A percentile compares a stretch with the other conserved stretches of the same genome.
Conservation (phyloP, 2,113 vertebrate genomes). For the Pituophis catenifer region DNA sequence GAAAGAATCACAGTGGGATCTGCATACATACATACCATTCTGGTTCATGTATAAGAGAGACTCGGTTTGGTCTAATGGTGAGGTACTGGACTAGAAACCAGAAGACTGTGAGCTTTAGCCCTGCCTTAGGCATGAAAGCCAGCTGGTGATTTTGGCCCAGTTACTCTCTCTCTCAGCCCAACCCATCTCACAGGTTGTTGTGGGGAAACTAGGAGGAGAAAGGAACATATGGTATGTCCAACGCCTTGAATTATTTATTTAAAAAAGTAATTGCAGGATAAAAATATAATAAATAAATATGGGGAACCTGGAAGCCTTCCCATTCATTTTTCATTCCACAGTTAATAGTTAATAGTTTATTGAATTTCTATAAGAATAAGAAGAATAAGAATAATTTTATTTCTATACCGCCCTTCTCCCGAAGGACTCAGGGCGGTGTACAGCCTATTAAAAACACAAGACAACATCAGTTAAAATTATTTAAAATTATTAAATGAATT, state of each 20-base stretch:
- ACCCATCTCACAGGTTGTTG: neutral
- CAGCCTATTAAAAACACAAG: no score
- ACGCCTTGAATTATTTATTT: neutral
- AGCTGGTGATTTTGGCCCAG: neutral
- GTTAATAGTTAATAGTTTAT: no score
- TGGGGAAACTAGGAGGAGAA: neutral
- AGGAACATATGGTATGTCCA: neutral
- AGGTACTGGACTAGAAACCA: neutral
- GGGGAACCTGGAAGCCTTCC: neutral
- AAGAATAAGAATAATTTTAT: no score
- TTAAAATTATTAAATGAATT: no score
- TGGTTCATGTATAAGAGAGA: neutral
- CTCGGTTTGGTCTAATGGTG: neutral
- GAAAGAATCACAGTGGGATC: neutral
- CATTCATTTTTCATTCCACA: neutral
- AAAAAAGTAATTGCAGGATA: neutral
- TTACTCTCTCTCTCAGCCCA: neutral
- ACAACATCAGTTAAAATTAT: no score
- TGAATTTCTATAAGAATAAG: no score
- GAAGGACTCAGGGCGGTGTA: no score
- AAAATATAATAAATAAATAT: neutral
- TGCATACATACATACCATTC: neutral
- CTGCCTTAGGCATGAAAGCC: neutral
- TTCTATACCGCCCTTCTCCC: no score
- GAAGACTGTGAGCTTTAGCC: neutral